Conservation (phyloP, 2,113 vertebrate genomes). For the Nesogale talazaci region DNA sequence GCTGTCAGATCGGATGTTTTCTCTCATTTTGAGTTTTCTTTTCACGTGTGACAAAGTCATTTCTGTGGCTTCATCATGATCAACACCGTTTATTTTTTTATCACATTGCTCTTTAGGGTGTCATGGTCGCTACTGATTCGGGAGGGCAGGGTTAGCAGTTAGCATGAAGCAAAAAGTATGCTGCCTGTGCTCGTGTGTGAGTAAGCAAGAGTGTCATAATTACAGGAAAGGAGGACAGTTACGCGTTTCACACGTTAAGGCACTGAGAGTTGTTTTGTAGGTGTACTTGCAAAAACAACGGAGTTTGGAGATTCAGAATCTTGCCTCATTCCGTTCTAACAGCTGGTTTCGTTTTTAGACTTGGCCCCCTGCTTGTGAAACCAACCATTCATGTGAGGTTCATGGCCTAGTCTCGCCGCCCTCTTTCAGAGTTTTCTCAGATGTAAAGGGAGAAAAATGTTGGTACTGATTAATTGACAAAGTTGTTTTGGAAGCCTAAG, state of each 20-base stretch:
- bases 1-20: background rate
- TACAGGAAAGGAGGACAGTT: background rate
- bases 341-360: background rate
- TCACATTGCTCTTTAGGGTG: background rate
- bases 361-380: background rate
- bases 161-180: accelerated
- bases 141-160: background rate
- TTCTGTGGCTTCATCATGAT: background rate
- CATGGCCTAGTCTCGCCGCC: background rate
- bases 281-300: background rate
- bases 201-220: accelerated
- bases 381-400: background rate
- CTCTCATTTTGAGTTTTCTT: background rate
- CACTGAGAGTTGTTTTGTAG: background rate
- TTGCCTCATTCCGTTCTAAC: background rate
- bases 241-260: background rate
- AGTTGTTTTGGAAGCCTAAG: background rate
- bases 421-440: background rate
- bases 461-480: background rate
- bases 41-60: background rate
- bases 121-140: accelerated
- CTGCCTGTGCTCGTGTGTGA: background rate
- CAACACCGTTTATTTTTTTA: background rate
- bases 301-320: background rate
- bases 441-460: background rate